Base-by-base conservation (phyloP, 1,140 invertebrate genomes). In the Orussus abietinus region DNA sequence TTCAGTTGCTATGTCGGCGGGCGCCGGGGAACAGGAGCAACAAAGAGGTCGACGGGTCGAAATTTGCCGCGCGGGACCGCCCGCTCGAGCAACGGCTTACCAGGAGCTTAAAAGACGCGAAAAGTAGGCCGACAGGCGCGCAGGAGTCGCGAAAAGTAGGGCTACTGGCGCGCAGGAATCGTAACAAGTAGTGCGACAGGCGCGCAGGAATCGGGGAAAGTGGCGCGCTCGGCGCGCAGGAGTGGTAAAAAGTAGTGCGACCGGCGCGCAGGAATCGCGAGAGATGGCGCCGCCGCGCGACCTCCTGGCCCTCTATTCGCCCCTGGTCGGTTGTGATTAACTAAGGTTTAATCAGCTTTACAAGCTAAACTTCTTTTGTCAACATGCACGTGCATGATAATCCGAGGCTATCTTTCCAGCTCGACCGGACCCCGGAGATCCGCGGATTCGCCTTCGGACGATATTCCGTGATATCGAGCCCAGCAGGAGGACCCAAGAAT, bases 321-420 rank as follows among this genome's bases (percentile, higher is more conserved):
- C 46, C 62, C 57, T 59, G 50, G 30, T 67, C 50, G 38, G 44
- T 68, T 67, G 59, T 70, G 66, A 70, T 68, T 70, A 70, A 70
- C 62, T 67, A 68, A 70, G 67, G 65, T 68, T 70, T 70, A 70
- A 70, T 70, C 65, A 70, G 65, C 67, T 70, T 70, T 68, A 67
- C 64, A 68, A 70, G 67, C 66, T 70, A 69, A 69, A 69, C 66
- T 68, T 66, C 64, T 62, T 70, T 67, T 67, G 59, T 66, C 65
- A 66, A 62, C 66, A 65, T 66, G 63, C 63, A 66, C 52, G 64
- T 63, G 59, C 61, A 65, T 67, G 66, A 67, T 70, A 70, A 70
- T 70, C 67, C 65, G 52, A 43, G 51, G 53, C 59, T 59, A 64
- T 66, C 62, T 62, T 57, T 51, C 38, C 49, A 39, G 36, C 18